Conservation (phyloP, 2,888 invertebrate genomes). For the Leptogaster cylindrica region DNA sequence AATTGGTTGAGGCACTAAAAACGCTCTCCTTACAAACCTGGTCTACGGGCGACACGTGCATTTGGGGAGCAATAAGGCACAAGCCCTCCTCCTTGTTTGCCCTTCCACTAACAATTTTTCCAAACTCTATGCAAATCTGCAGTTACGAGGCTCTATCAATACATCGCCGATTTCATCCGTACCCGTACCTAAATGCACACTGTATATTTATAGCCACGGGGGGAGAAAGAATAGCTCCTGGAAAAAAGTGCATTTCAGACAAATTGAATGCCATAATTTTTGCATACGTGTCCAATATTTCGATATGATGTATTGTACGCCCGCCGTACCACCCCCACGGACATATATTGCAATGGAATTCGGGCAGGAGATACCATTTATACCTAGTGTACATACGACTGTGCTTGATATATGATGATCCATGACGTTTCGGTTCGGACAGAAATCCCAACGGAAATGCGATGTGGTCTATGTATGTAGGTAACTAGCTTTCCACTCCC, state of each 20-base stretch:
- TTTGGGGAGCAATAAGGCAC: slow-evolving; percentile 8
- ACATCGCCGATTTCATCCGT: slow-evolving; percentile 36
- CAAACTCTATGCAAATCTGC: slow-evolving; percentile 41
- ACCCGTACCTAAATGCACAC: slow-evolving; percentile 35
- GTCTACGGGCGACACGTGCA: slow-evolving; percentile 17
- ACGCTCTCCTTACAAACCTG: slow-evolving; percentile 19
- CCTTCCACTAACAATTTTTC: neutral
- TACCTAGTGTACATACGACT: slow-evolving; percentile 13
- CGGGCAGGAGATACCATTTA: slow-evolving; percentile 12
- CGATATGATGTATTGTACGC: slow-evolving; percentile 32
- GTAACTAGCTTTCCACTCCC: neutral
- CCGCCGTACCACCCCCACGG: no score
- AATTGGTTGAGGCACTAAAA: slow-evolving; percentile 32
- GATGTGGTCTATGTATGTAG: slow-evolving; percentile 17
- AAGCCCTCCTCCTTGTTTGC: slow-evolving; percentile 1
- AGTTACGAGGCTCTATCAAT: slow-evolving; percentile 36
- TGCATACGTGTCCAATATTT: slow-evolving; percentile 44
- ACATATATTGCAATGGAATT: neutral
- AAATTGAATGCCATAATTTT: slow-evolving; percentile 47
- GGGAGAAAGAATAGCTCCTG: neutral
- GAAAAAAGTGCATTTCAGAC: slow-evolving; percentile 46
- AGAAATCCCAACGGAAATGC: slow-evolving; percentile 36
- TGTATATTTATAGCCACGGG: slow-evolving; percentile 9
- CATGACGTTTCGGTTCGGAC: slow-evolving; percentile 24
- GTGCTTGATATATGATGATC: slow-evolving; percentile 38